Evolutionary conservation across 2,888 invertebrate species (phyloP), one percentile per base, ranked within the genome.

Genomic region (Rotaria magnacalcarata): DNA sequence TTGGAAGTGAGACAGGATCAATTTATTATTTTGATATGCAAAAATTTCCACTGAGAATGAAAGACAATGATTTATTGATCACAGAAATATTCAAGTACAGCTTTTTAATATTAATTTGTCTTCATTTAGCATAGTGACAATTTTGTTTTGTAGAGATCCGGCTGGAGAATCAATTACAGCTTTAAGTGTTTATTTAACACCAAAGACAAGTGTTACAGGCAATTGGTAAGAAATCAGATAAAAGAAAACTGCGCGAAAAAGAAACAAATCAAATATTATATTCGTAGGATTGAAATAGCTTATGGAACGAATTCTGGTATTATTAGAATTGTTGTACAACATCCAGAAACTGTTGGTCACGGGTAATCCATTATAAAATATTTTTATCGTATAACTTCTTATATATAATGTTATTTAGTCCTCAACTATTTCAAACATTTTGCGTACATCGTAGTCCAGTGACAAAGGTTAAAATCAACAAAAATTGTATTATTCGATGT

Each of bases 11-110:
- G 88, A 96, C 97, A 89, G 98, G 98, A 21, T 95, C 96, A 86
- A 96, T 97, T 89, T 97, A 96, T 92, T 96, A 97, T 91, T 97
- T 97, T 89, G 96, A 98, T 91, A 99, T 99, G 98, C 97, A 98
- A 91, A 99, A 99, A 91, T 98, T 99, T 91, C 97, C 97, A 0
- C 91, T 98, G 14, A 93, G 98, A 84, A 98, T 99, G 97, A 99
- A 98, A 91, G 98, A 99, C 91, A 98, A 98, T 90, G 99, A 99
- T 92, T 92, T 99, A 19, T 92, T 99, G 50, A 97, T 99, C 21
- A 98, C 98, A 4, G 97, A 98, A 91, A 92, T 98, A 52, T 98
- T 97, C 90, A 90, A 86, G 54, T 80, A 47, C 47, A 47, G 24
- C 24, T 80, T 16, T 98, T 97, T 90, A 90, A 41, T 75, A 21